Percentiles rank a stretch among this genome's conserved stretches.
Conservation (phyloP, 30 jellyfish, hydroid and myxozoan genomes). For the Haliclystus octoradiatus region DNA sequence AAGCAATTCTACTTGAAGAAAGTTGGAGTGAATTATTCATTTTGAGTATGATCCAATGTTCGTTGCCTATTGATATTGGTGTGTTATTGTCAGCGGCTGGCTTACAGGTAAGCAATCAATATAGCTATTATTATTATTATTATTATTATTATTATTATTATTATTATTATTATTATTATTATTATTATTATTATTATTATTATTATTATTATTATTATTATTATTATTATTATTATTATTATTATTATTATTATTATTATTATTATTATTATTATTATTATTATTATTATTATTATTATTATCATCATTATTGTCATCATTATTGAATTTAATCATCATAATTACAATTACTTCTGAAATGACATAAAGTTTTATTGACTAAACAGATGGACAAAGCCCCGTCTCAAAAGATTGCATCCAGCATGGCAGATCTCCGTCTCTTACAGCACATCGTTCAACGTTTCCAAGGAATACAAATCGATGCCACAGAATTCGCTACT, state of each 20-base stretch:
- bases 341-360: no score
- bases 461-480: constrained; percentile 86
- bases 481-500: constrained; percentile 93
- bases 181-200: background rate
- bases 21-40: constrained; percentile 96
- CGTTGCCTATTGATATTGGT: constrained; percentile 90
- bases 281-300: background rate
- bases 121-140: constrained; percentile 1
- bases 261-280: background rate
- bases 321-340: no score
- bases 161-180: background rate
- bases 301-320: background rate
- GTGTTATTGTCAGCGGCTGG: constrained; percentile 94
- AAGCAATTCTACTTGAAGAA: constrained; percentile 91
- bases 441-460: constrained; percentile 95
- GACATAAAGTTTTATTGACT: no score
- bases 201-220: background rate
- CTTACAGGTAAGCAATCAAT: constrained; percentile 33
- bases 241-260: background rate
- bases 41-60: constrained; percentile 90
- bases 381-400: constrained; percentile 69
- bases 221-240: background rate
- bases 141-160: background rate
- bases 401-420: constrained; percentile 61
- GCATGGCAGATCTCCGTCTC: constrained; percentile 85